A percentile compares a stretch with the other conserved stretches of the same genome.
phyloP scores from a whole-genome alignment of 1,140 invertebrate genomes.

The Drosophila miranda region DNA sequence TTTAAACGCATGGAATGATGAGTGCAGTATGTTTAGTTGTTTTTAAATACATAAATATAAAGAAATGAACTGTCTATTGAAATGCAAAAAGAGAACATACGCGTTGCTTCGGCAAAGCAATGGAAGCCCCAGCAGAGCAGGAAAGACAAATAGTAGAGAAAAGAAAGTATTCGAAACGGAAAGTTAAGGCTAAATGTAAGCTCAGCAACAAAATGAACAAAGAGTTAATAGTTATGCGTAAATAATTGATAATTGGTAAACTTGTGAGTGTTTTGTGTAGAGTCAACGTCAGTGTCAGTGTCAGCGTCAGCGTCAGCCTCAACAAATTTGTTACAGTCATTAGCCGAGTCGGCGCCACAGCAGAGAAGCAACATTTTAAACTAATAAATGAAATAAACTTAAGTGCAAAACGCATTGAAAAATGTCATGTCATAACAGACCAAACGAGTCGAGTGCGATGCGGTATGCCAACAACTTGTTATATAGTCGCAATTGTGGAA shows the following conservation, averaged over 20 bases:
- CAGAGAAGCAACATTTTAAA: constrained; percentile 35
- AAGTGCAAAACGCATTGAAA: constrained; percentile 44
- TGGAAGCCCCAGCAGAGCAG: constrained; percentile 46
- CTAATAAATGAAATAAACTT: constrained; percentile 34
- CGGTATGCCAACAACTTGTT: constrained; percentile 39
- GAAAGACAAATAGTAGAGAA: constrained; percentile 40
- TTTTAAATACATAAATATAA: constrained; percentile 77
- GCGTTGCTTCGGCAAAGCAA: constrained; percentile 44
- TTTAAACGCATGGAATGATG: constrained; percentile 90
- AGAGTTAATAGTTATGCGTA: constrained; percentile 70
- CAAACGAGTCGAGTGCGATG: constrained; percentile 37
- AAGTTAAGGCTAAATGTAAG: constrained; percentile 67
- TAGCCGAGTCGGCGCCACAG: constrained; percentile 36
- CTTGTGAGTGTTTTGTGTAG: constrained; percentile 54
- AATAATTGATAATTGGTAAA: constrained; percentile 50
- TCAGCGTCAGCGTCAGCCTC: constrained; percentile 16
- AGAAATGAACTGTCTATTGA: constrained; percentile 70
- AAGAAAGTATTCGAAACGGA: constrained; percentile 69
- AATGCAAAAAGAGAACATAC: constrained; percentile 49
- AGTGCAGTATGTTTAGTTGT: constrained; percentile 80
- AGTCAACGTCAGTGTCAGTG: constrained; percentile 29
- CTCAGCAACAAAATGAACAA: constrained; percentile 73
- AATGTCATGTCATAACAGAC: constrained; percentile 21
- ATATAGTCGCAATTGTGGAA: constrained; percentile 58
- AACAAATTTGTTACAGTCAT: constrained; percentile 59